Evolutionary conservation across 2,888 invertebrate genomes (phyloP).

Genomic region (Phrixothrix hirtus): DNA sequence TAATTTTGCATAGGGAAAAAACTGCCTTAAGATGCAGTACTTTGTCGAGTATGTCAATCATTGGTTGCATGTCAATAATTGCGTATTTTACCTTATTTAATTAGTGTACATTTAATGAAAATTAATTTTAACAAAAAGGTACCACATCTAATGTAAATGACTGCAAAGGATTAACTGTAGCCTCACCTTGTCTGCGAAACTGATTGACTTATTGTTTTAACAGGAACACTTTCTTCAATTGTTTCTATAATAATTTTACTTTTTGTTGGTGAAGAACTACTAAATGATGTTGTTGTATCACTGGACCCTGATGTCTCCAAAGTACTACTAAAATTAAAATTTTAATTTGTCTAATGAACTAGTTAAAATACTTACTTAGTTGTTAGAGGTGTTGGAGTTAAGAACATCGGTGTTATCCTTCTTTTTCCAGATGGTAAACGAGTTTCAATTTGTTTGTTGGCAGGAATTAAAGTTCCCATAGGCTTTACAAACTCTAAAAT

Average conservation of each 20-base stretch:
- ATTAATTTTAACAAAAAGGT: no score
- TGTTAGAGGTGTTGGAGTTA: slow-evolving; percentile 60
- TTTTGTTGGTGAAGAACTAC: slow-evolving; percentile 76
- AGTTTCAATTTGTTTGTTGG: slow-evolving; percentile 91
- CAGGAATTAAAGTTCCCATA: slow-evolving; percentile 63
- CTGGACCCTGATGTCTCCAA: slow-evolving; percentile 59
- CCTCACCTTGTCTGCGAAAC: slow-evolving; percentile 19
- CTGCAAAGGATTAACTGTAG: no score
- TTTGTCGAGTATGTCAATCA: no score
- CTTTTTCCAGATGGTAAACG: slow-evolving; percentile 92
- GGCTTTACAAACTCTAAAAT: slow-evolving; percentile 37
- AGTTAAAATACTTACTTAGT: slow-evolving; percentile 20
- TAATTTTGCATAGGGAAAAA: no score
- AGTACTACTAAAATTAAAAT: slow-evolving; percentile 51
- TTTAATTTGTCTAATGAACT: neutral
- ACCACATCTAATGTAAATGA: no score
- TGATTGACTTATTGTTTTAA: slow-evolving; percentile 53
- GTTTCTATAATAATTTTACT: slow-evolving; percentile 80
- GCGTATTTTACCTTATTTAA: no score
- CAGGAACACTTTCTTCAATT: slow-evolving; percentile 65
- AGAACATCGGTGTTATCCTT: slow-evolving; percentile 94
- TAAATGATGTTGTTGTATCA: slow-evolving; percentile 67
- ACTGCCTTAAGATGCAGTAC: no score
- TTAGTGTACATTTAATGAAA: no score
- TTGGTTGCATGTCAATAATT: no score